phyloP scores from a whole-genome alignment of 2,113 vertebrate species.

The Poecilia latipinna region DNA sequence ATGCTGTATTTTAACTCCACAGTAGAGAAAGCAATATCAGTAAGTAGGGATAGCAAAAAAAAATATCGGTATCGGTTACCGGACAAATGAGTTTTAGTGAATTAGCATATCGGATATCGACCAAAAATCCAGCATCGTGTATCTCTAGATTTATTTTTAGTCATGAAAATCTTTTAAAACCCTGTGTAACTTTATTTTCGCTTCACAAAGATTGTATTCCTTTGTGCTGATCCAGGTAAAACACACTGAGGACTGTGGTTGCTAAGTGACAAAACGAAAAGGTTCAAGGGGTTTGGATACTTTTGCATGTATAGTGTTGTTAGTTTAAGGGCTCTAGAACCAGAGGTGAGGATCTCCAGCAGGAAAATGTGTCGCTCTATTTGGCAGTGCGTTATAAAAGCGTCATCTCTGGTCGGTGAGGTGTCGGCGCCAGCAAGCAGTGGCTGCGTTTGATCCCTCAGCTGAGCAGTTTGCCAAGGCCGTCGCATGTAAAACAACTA shows the following conservation, averaged over 20 bases:
- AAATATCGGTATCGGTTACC: too few relatives aligned
- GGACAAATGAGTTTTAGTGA: too few relatives aligned
- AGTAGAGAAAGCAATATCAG: too few relatives aligned
- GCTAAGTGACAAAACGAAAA: too few relatives aligned
- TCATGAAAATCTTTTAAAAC: too few relatives aligned
- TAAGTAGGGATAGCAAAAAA: too few relatives aligned
- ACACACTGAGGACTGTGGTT: not conserved
- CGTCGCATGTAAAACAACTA: slow-evolving; percentile 8
- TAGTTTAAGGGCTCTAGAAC: not conserved
- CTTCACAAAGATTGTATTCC: not conserved
- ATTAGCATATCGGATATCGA: too few relatives aligned
- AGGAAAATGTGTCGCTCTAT: slow-evolving; percentile 62
- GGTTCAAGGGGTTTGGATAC: too few relatives aligned
- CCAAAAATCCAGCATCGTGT: too few relatives aligned
- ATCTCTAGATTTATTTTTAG: too few relatives aligned
- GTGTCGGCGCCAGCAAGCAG: not conserved
- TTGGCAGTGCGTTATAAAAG: slow-evolving; percentile 13
- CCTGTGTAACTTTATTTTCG: not conserved
- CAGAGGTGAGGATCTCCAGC: slow-evolving; percentile 26
- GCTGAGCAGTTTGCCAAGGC: not conserved
- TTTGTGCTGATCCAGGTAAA: not conserved
- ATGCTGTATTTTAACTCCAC: too few relatives aligned
- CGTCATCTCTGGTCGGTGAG: slow-evolving; percentile 27
- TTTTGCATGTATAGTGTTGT: too few relatives aligned
- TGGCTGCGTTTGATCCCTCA: not conserved